Base-by-base conservation (phyloP, 2,888 invertebrate species). In the Allygus modestus region DNA sequence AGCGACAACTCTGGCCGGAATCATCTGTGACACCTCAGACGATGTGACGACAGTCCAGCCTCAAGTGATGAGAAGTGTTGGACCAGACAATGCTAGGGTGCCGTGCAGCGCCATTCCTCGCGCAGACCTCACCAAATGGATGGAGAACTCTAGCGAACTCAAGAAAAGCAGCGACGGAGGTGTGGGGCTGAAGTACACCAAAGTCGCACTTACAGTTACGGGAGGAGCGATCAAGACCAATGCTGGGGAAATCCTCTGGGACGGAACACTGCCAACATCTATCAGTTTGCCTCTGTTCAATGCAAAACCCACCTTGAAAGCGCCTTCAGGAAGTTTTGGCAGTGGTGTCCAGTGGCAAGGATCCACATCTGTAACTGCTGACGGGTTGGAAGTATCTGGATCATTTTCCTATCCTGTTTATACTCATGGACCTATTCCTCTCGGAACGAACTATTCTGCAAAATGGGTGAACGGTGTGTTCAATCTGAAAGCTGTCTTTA, bases 21-120 rank as follows among this genome's bases (percentile, higher is more conserved):
- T 97, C 20, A 94, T 97, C 84, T 97, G 97, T 89, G 94, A 94
- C 43, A 96, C 95, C 90, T 94, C 96, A 0, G 95, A 94, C 85
- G 90, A 92, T 0, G 92, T 97, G 2, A 91, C 92, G 54, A 89
- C 91, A 23, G 92, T 94, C 0, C 96, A 95, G 88, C 92, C 92
- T 4, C 90, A 92, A 85, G 95, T 95, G 33, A 96, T 97, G 96
- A 92, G 94, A 87, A 92, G 93, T 0, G 90, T 92, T 0, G 91
- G 92, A 20, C 88, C 90, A 12, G 86, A 87, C 15, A 94, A 95
- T 90, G 92, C 93, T 0, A 91, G 94, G n/a, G 90, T 94, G 0
- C 91, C 93, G 87, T 97, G 96, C 90, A 90, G 90, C 82, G 92
- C 93, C 20, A 90, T 96, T 20, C 41, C 79, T 17, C 77, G 85